Percentiles rank a stretch among this genome's conserved stretches.
Evolutionary conservation across 2,888 invertebrate genomes (phyloP).

Genomic region (Osedax fenrisi): DNA sequence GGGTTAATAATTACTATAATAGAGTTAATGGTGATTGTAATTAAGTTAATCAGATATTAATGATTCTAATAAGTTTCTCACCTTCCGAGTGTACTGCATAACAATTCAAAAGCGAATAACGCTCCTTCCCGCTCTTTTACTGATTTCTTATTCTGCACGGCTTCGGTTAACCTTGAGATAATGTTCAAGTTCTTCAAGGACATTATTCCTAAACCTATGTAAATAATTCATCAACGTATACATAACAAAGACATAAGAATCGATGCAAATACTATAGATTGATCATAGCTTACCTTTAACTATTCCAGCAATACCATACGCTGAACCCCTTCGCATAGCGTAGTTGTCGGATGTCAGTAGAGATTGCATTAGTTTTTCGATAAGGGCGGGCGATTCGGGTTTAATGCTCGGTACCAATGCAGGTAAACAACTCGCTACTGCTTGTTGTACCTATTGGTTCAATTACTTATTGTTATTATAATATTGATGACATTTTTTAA

Average conservation of each 20-base stretch:
- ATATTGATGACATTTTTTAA: no score
- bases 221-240: neutral
- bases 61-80: no score
- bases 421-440: conserved; percentile 87
- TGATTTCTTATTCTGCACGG: conserved; percentile 91
- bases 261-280: neutral
- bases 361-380: conserved; percentile 62
- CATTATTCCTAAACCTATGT: conserved; percentile 76
- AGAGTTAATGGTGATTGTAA: no score
- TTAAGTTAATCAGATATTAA: no score
- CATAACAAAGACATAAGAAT: neutral
- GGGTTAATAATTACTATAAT: no score
- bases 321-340: conserved; percentile 63
- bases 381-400: conserved; percentile 74
- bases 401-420: conserved; percentile 82
- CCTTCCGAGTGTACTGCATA: conserved; percentile 78
- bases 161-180: conserved; percentile 79
- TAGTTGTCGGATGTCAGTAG: conserved; percentile 48
- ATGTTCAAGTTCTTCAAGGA: conserved; percentile 87
- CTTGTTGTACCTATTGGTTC: conserved; percentile 70
- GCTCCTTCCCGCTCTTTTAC: conserved; percentile 85
- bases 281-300: conserved; percentile 57
- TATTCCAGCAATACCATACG: conserved; percentile 84
- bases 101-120: conserved; percentile 89
- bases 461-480: no score